phyloP scores from a whole-genome alignment of 2,113 vertebrate species.

The Seriola quinqueradiata region DNA sequence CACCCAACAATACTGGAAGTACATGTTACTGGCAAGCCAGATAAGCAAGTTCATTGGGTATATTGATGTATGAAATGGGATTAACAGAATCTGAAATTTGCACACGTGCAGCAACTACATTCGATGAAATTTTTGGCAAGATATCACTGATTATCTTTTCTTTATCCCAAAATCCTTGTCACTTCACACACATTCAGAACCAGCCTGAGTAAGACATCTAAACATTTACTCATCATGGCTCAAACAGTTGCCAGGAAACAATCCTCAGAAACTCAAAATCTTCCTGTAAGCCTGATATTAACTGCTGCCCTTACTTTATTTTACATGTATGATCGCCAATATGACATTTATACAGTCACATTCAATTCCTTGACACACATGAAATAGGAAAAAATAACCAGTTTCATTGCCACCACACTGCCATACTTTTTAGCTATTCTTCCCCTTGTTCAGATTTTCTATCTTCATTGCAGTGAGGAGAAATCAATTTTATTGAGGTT shows the following conservation, averaged over 20 bases:
- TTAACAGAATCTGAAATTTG: not conserved
- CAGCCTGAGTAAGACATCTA: not conserved
- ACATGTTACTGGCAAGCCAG: not conserved
- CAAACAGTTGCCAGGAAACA: constrained; percentile 15
- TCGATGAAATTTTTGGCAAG: not conserved
- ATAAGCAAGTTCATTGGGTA: not conserved
- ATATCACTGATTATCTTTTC: constrained; percentile 1
- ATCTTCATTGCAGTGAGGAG: not conserved
- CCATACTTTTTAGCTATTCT: not conserved
- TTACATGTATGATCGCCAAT: not conserved
- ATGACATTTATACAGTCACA: not conserved
- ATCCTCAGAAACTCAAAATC: not conserved
- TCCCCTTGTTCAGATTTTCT: not conserved
- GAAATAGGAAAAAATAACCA: not conserved
- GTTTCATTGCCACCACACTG: not conserved
- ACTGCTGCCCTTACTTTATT: not conserved
- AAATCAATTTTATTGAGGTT: not conserved
- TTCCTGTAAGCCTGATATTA: not conserved
- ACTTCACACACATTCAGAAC: not conserved
- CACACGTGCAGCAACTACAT: not conserved
- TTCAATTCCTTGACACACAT: not conserved
- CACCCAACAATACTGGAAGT: not conserved
- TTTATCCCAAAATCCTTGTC: constrained; percentile 8
- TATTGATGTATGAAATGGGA: not conserved
- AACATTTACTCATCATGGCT: constrained; percentile 1